phyloP scores from a whole-genome alignment of 2,888 invertebrate species.

The Chrysotoxum bicinctum region DNA sequence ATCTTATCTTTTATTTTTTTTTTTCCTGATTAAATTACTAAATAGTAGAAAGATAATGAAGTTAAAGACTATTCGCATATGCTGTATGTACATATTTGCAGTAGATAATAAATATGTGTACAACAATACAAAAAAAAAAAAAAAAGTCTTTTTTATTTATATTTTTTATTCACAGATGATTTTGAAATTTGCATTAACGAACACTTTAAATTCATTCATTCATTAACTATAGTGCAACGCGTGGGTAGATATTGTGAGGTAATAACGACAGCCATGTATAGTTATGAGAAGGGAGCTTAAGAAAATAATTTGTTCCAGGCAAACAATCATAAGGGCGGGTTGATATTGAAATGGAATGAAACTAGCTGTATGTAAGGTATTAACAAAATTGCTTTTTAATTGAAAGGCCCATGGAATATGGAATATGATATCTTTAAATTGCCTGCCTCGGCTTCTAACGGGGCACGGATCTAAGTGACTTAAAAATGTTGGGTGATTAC shows the following conservation, averaged over 20 bases:
- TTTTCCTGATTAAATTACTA: conserved; percentile 9
- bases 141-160: not conserved
- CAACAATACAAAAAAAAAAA: not conserved
- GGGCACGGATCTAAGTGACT: no score
- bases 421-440: no score
- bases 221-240: not conserved
- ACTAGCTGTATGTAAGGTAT: no score
- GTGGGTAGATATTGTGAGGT: not conserved
- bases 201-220: conserved; percentile 29
- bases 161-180: not conserved
- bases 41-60: not conserved
- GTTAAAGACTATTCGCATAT: conserved; percentile 1
- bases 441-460: no score
- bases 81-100: no score
- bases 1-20: conserved; percentile 14
- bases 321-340: no score
- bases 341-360: no score
- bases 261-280: not conserved
- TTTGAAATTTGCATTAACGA: conserved; percentile 14
- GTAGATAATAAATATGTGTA: not conserved
- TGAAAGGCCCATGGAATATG: no score
- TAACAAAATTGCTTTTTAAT: no score
- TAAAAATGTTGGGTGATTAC: no score
- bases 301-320: no score
- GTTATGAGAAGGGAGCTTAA: no score